A percentile compares a stretch with the other conserved stretches of the same genome.
Conservation (phyloP, 2,888 invertebrate species). For the Oscheius sp. region DNA sequence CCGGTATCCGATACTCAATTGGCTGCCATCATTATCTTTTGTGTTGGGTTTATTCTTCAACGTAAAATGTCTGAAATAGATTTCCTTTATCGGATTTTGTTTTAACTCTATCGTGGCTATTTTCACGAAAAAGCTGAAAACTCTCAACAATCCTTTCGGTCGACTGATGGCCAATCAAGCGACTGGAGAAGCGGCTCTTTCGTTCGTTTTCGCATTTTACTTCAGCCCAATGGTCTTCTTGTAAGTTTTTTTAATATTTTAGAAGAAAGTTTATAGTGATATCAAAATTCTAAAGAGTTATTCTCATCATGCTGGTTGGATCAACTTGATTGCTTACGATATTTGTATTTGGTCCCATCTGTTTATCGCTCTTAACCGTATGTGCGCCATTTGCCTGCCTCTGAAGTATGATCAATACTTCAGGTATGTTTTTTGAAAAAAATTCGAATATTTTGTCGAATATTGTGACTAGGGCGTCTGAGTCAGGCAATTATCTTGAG, state of each 20-base stretch:
- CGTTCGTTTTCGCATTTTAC: slow-evolving; percentile 30
- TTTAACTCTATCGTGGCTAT: slow-evolving; percentile 17
- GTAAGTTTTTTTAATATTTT: not conserved
- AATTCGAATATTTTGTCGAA: no score
- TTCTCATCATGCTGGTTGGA: slow-evolving; percentile 25
- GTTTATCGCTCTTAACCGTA: slow-evolving; percentile 26
- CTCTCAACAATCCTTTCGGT: slow-evolving; percentile 29
- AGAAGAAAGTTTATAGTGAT: not conserved
- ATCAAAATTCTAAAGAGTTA: slow-evolving; percentile 1
- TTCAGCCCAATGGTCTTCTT: slow-evolving; percentile 33
- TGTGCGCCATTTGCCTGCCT: slow-evolving; percentile 29
- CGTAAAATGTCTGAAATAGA: no score
- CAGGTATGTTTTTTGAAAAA: slow-evolving; percentile 16
- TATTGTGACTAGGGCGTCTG: no score
- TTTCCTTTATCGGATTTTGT: slow-evolving; percentile 6
- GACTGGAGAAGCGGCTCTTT: slow-evolving; percentile 21
- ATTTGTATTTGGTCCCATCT: slow-evolving; percentile 29
- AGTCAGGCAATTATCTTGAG: no score
- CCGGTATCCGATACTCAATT: not conserved
- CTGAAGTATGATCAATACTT: slow-evolving; percentile 21
- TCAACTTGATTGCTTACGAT: slow-evolving; percentile 24
- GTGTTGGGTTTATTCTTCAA: no score
- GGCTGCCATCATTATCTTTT: slow-evolving; percentile 15
- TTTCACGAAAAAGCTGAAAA: slow-evolving; percentile 2
- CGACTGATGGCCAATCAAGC: slow-evolving; percentile 29